These are phyloP conservation scores for Drosophila ezoana DNA, from an alignment of 2,888 invertebrate species.

Conservation along the genomic window DNA sequence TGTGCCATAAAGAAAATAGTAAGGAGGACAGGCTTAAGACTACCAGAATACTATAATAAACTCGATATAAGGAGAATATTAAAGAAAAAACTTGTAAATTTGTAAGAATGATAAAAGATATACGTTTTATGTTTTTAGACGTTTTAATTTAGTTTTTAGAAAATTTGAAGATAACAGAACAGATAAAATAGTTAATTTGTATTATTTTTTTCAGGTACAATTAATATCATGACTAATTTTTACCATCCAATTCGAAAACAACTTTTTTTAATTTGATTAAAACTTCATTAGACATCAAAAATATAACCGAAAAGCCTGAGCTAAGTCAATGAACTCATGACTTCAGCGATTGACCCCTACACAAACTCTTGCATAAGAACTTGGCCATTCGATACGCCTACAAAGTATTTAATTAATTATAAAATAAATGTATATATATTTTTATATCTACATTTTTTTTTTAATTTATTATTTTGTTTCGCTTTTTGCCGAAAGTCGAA, in stretches of 20 bases:
- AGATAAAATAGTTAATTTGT: too few species aligned
- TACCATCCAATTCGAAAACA: not conserved
- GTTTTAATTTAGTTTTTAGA: too few species aligned
- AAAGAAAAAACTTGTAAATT: too few species aligned
- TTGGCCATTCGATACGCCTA: constrained; percentile 69
- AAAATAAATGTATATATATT: constrained; percentile 18
- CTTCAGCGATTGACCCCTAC: constrained; percentile 19
- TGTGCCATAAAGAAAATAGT: constrained; percentile 5
- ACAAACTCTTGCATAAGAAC: constrained; percentile 55
- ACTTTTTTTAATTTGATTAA: constrained; percentile 13
- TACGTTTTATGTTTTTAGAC: too few species aligned
- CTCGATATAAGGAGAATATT: too few species aligned
- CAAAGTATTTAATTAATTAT: constrained; percentile 66
- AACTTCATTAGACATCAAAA: constrained; percentile 11
- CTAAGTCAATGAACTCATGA: constrained; percentile 50
- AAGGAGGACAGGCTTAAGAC: not conserved
- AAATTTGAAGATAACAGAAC: too few species aligned
- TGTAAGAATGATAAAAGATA: too few species aligned
- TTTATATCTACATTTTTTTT: constrained; percentile 17
- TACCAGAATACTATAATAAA: not conserved
- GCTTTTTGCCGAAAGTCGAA: constrained; percentile 50
- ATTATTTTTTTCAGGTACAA: too few species aligned
- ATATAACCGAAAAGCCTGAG: not conserved
- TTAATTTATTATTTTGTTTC: constrained; percentile 16
- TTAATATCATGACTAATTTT: too few species aligned